These are phyloP conservation scores for Fukomys damarensis DNA, from an alignment of 2,113 vertebrate genomes.

Conservation along the genomic window DNA sequence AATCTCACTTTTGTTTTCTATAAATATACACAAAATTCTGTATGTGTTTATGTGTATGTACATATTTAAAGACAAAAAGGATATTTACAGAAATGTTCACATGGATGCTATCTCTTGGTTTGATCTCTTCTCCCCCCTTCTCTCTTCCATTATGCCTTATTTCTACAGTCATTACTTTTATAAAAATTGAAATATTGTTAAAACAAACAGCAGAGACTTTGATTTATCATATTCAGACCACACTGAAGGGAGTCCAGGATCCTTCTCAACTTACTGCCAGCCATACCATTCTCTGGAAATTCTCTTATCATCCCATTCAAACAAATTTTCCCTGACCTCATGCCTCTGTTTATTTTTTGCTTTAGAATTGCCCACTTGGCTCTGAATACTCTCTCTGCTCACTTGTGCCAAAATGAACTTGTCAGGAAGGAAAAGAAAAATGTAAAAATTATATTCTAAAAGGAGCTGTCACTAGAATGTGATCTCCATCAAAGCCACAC, in stretches of 20 bases:
- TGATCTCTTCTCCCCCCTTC: not conserved
- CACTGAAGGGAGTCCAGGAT: not conserved
- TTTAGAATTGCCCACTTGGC: constrained; percentile 18
- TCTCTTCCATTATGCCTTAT: not conserved
- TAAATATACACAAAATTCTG: not conserved
- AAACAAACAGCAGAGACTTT: not conserved
- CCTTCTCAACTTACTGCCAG: not conserved
- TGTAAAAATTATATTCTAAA: constrained; percentile 28
- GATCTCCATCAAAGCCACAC: not conserved
- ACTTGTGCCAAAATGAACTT: constrained; percentile 28
- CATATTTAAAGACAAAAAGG: constrained; percentile 41
- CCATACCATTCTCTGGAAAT: not conserved
- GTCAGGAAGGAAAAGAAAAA: not conserved
- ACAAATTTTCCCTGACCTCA: not conserved
- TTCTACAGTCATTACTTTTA: constrained; percentile 32
- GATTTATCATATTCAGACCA: not conserved
- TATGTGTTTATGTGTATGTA: not conserved
- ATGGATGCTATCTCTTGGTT: not conserved
- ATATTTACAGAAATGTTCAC: constrained; percentile 30
- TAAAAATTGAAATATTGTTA: not conserved
- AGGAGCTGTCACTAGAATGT: constrained; percentile 30
- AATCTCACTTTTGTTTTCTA: constrained; percentile 46
- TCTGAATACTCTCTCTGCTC: not conserved
- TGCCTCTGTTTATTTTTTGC: constrained; percentile 40
- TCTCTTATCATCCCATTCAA: not conserved